Evolutionary conservation across 2,888 invertebrate species (phyloP).

Genomic region (Cerastis leucographa): DNA sequence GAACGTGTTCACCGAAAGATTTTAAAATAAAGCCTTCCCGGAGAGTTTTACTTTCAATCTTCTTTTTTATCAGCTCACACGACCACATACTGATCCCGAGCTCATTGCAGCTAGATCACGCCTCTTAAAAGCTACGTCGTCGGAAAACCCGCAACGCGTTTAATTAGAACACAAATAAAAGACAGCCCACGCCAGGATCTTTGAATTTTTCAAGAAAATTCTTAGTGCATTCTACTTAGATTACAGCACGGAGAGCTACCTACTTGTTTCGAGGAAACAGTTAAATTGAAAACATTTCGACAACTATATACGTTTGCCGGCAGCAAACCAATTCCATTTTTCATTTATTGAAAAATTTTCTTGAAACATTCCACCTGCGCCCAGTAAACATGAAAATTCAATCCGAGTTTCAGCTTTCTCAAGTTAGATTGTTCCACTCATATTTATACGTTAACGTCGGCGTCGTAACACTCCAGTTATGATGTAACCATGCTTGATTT

Average conservation of each 20-base stretch:
- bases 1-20: not conserved
- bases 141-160: conserved; percentile 45
- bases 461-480: conserved; percentile 30
- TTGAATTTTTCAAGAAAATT: conserved; percentile 40
- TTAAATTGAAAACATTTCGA: conserved; percentile 61
- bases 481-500: conserved; percentile 45
- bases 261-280: conserved; percentile 27
- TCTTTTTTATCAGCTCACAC: conserved; percentile 8
- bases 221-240: conserved; percentile 26
- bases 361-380: conserved; percentile 83
- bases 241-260: conserved; percentile 18
- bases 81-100: conserved; percentile 17
- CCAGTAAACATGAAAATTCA: conserved; percentile 81
- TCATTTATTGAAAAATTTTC: conserved; percentile 82
- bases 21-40: not conserved
- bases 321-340: conserved; percentile 81
- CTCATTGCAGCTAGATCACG: conserved; percentile 27
- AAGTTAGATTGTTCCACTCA: conserved; percentile 64
- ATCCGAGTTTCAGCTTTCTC: conserved; percentile 76
- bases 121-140: conserved; percentile 21
- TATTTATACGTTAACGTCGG: conserved; percentile 30
- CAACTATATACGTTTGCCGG: conserved; percentile 65
- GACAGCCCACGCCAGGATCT: conserved; percentile 14
- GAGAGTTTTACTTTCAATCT: not conserved
- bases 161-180: conserved; percentile 60